Evolutionary conservation across 2,797 vertebrate genomes (phyloP).

Genomic region (Percopsis omiscomaycus): DNA sequence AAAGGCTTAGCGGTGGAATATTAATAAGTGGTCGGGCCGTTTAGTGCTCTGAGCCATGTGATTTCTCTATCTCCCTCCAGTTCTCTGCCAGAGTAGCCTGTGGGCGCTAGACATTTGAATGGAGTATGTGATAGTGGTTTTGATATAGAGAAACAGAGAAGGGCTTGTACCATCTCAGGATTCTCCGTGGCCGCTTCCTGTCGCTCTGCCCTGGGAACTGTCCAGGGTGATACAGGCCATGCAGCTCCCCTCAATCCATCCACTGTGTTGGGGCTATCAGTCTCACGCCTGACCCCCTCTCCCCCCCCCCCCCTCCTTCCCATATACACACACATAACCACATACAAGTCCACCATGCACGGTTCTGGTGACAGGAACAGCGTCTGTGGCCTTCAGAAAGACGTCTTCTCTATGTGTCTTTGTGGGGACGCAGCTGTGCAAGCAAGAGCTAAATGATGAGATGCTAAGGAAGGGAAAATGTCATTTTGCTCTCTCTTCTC

Average conservation of each 20-base stretch:
- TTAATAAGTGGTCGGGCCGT: conserved; percentile 30
- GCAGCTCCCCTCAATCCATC: conserved; percentile 75
- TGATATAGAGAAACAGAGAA: conserved; percentile 71
- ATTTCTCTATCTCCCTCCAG: conserved; percentile 30
- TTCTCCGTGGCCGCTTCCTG: conserved; percentile 74
- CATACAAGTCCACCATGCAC: conserved; percentile 9
- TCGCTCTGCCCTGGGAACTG: conserved; percentile 67
- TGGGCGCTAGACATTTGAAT: conserved; percentile 63
- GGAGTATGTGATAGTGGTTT: conserved; percentile 67
- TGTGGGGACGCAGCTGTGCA: conserved; percentile 71
- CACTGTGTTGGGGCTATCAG: conserved; percentile 66
- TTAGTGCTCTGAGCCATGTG: conserved; percentile 11
- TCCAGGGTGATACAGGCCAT: conserved; percentile 75
- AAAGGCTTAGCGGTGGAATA: conserved; percentile 28
- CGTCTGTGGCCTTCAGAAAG: conserved; percentile 65
- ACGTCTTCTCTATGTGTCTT: conserved; percentile 64
- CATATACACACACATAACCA: conserved; percentile 1
- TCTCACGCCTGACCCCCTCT: conserved; percentile 45
- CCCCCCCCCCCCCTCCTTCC: conserved; percentile 24
- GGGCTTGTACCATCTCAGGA: conserved; percentile 69
- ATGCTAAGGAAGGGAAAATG: conserved; percentile 4
- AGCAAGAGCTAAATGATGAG: conserved; percentile 38
- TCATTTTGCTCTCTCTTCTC: background rate
- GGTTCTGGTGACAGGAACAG: conserved; percentile 66
- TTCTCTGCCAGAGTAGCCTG: conserved; percentile 43